These are phyloP conservation scores for Aspidoscelis tigris DNA, from an alignment of 2,113 vertebrate species.

Conservation along the genomic window DNA sequence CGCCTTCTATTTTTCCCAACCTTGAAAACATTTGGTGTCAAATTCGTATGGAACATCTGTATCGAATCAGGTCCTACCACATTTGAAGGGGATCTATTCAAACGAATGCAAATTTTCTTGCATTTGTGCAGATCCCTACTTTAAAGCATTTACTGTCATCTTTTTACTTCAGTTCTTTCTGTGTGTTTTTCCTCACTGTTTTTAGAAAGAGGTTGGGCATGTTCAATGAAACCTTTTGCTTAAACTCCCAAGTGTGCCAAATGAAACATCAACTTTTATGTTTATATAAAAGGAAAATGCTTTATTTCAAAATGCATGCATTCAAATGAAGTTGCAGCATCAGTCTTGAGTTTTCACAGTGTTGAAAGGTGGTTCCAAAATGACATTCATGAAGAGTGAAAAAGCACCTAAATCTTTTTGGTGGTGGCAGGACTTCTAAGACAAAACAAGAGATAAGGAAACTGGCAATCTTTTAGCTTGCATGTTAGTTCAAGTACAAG, in stretches of 20 bases:
- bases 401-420: neutral
- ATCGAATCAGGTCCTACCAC: too few relatives aligned
- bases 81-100: too few relatives aligned
- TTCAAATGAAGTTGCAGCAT: neutral
- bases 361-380: neutral
- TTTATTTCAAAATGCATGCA: neutral
- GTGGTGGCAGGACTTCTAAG: neutral
- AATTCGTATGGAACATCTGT: too few relatives aligned
- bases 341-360: neutral
- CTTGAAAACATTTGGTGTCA: too few relatives aligned
- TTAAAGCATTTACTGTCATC: neutral
- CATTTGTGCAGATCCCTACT: too few relatives aligned
- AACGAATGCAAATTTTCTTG: too few relatives aligned
- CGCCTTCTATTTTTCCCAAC: too few relatives aligned
- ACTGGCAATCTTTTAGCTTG: too few relatives aligned
- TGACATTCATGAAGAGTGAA: neutral
- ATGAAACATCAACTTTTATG: constrained; percentile 4
- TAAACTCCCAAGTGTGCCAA: neutral
- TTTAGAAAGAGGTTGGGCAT: constrained; percentile 6
- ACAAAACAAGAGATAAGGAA: neutral
- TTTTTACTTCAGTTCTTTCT: neutral
- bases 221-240: neutral
- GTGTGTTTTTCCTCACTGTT: neutral
- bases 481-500: too few relatives aligned
- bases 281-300: neutral